Conservation (phyloP, 2,113 vertebrate species). For the Leptobrachium leishanense region DNA sequence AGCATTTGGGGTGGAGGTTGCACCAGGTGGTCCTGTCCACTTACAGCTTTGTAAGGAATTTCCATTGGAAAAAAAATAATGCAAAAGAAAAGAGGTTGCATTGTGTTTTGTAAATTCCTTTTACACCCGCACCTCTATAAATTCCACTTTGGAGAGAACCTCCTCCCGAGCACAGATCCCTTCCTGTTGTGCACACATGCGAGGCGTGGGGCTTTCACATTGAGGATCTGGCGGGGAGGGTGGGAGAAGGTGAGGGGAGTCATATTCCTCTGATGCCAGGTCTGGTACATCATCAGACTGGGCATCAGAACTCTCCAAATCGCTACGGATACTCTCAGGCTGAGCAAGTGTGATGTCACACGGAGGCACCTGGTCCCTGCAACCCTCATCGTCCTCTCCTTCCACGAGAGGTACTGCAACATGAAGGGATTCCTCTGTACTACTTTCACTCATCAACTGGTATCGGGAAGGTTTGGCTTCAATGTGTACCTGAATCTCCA, state of each 20-base stretch:
- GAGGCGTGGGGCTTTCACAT: slow-evolving; percentile 76
- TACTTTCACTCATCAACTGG: slow-evolving; percentile 84
- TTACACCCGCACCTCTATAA: slow-evolving; percentile 72
- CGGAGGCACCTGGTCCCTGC: slow-evolving; percentile 61
- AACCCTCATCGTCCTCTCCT: slow-evolving; percentile 67
- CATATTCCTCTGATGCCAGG: slow-evolving; percentile 91
- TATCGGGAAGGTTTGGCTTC: slow-evolving; percentile 96
- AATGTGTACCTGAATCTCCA: slow-evolving; percentile 98
- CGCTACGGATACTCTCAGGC: slow-evolving; percentile 96
- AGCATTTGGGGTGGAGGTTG: slow-evolving; percentile 25
- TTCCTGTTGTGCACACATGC: slow-evolving; percentile 51
- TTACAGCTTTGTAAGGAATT: slow-evolving; percentile 9
- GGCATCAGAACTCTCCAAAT: slow-evolving; percentile 96
- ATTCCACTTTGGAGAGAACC: slow-evolving; percentile 65
- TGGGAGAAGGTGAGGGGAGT: slow-evolving; percentile 77
- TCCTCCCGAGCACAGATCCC: slow-evolving; percentile 68
- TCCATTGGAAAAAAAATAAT: slow-evolving; percentile 2
- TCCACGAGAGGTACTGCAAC: slow-evolving; percentile 72
- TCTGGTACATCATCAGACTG: slow-evolving; percentile 96
- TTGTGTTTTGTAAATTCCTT: slow-evolving; percentile 43
- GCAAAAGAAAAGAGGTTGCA: background rate
- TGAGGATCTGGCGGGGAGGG: slow-evolving; percentile 59
- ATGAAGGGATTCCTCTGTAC: slow-evolving; percentile 88
- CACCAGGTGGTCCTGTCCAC: slow-evolving; percentile 14
- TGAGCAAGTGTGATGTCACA: slow-evolving; percentile 90